A percentile compares a stretch with the other conserved stretches of the same genome.
These are phyloP conservation scores for Dicyrtomina minuta DNA, from an alignment of 2,888 invertebrate species.

Conservation along the genomic window DNA sequence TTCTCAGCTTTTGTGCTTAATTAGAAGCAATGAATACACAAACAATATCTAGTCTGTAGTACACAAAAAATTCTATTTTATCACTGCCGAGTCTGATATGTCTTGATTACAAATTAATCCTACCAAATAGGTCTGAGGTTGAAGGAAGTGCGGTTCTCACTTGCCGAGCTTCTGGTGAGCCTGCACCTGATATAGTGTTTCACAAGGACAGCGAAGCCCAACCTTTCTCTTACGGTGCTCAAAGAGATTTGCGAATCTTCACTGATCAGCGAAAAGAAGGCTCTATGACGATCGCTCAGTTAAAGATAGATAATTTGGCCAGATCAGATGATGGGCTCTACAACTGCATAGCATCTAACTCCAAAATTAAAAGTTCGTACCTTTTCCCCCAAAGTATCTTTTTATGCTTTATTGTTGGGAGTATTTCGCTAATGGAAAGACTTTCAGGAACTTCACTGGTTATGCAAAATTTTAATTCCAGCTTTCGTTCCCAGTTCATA, in stretches of 20 bases:
- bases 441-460: too few species aligned
- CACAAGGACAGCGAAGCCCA: constrained; percentile 70
- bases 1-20: not conserved
- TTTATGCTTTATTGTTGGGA: too few species aligned
- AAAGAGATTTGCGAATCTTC: constrained; percentile 69
- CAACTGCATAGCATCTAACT: constrained; percentile 79
- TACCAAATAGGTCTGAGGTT: constrained; percentile 41
- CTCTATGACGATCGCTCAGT: constrained; percentile 66
- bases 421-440: too few species aligned
- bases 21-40: too few species aligned
- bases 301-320: constrained; percentile 68
- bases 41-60: too few species aligned
- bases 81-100: not conserved
- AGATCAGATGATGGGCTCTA: constrained; percentile 83
- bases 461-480: too few species aligned
- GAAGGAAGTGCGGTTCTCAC: constrained; percentile 45
- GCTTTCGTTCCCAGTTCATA: too few species aligned
- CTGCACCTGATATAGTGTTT: constrained; percentile 76
- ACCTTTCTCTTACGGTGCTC: constrained; percentile 66
- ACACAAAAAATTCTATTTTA: too few species aligned
- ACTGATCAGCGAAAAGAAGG: constrained; percentile 57
- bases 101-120: not conserved
- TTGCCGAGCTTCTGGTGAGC: constrained; percentile 78
- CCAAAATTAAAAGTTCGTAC: constrained; percentile 56
- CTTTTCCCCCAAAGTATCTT: too few species aligned